A percentile compares a stretch with the other conserved stretches of the same genome.
These are phyloP conservation scores for Polia nebulosa DNA, from an alignment of 2,888 invertebrate genomes.

Conservation along the genomic window DNA sequence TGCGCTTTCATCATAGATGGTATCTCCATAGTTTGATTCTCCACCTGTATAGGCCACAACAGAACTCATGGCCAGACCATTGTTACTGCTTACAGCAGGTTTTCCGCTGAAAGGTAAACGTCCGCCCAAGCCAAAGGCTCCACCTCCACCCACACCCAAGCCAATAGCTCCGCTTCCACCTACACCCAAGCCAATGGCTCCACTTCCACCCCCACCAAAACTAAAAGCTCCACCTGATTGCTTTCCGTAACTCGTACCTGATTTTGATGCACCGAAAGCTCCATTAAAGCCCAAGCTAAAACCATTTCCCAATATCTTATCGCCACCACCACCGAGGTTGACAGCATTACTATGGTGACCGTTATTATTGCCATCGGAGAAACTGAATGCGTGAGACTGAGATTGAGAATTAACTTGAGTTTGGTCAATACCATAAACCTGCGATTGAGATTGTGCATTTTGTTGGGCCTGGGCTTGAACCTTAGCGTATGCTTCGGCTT, in stretches of 20 bases:
- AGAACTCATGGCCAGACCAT: neutral
- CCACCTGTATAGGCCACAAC: neutral
- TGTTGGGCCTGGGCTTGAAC: neutral
- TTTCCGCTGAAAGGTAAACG: neutral
- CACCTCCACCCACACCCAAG: neutral
- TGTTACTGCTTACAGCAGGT: neutral
- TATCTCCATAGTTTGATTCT: slow-evolving; percentile 6
- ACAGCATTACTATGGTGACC: neutral
- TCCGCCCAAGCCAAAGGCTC: neutral
- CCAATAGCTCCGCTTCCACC: neutral
- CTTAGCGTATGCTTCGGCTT: neutral
- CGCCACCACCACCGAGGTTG: neutral
- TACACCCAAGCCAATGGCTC: neutral
- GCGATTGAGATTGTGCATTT: neutral
- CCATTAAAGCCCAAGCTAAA: neutral
- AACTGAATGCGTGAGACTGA: slow-evolving; percentile 9
- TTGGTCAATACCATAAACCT: neutral
- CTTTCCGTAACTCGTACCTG: neutral
- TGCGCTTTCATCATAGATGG: slow-evolving; percentile 1
- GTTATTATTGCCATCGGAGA: neutral
- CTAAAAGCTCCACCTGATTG: neutral
- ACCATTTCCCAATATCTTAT: neutral
- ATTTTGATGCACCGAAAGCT: neutral
- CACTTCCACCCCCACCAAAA: neutral
- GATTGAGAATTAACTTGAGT: neutral